Base-by-base conservation (phyloP, 2,797 vertebrate species). In the Crax fasciolata region DNA sequence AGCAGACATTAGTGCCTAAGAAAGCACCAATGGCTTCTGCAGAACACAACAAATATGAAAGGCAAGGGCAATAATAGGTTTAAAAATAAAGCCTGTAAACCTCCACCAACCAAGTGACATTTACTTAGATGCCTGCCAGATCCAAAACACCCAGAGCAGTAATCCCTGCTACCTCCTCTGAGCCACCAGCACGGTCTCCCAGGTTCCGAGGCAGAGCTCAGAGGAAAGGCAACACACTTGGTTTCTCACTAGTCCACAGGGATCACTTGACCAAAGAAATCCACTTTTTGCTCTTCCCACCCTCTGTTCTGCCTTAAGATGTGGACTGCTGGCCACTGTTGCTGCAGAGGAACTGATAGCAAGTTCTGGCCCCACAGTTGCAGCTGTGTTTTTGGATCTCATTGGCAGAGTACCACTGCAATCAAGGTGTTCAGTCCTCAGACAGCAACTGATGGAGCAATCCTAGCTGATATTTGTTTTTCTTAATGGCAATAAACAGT, bases 1-100 rank as follows among this genome's bases (percentile, higher is more conserved):
- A 89, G 57, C 61, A 72, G 58, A 66, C 65, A 5, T 66, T 35
- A 83, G 58, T n/a, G 28, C 9, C 8, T 0, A 3, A 78, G 58
- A 62, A 66, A 80, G 28, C 28, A 66, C n/a, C 32, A 11, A 13
- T 12, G 44, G n/a, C 75, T 75, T 90, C 73, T 83, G 65, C 28
- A 77, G 43, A 70, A 66, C 19, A 75, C 49, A 61, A 84, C 49
- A 59, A 55, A 35, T 52, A 54, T 32, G 84, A 82, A 93, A 88
- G 90, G 52, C 44, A 87, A 79, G 83, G 63, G 51, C 59, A 38
- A 63, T 57, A 73, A 93, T 23, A 52, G 20, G 19, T 78, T 86
- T 72, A 88, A 90, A 96, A 96, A 81, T 59, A 88, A 75, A 25
- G 8, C 28, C 41, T 59, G 44, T 9, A 54, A 74, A 59, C 30